Evolutionary conservation across 2,113 vertebrate species (phyloP), one percentile per base, ranked within the genome.

Genomic region (Channa maculata): DNA sequence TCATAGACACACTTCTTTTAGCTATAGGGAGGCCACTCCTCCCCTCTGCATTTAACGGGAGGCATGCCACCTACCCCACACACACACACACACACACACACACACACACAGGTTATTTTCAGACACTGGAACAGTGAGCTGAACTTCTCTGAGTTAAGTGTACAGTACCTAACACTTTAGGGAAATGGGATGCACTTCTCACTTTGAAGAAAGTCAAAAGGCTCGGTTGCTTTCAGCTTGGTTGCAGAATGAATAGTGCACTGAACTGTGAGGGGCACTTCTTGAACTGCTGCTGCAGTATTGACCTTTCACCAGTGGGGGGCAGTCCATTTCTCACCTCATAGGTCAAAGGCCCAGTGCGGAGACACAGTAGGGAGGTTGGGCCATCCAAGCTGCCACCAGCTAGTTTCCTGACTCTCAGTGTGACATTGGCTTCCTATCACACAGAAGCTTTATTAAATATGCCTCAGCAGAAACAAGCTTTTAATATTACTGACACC

Each of bases 301-400:
- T 57, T 92, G 90, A 93, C 89, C 92, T 85, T 54, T 88, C 49
- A 36, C 92, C 94, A 94, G 86, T 89, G 88, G 94, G 89, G 89
- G 93, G 94, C 90, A 83, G 88, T 60, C 88, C 49, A 39, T 46
- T 58, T 70, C 84, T 79, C 71, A 77, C 77, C 85, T 86, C 51
- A 39, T 38, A 75, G 90, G 91, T 94, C 88, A 89, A 0, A 36
- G 65, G 55, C 73, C 15, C 73, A 63, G 75, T 13, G 6, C 65
- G 74, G 77, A 58, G 78, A 65, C 87, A 61, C 80, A 65, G 81
- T 61, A 41, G 86, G 90, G 68, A 83, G 84, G 24, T 24, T 41
- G 64, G 81, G 52, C 51, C 3, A 61, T 70, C 85, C 92, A 85
- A 92, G 87, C 89, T 91, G 89, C 80, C 87, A 87, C 90, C 73